These are phyloP conservation scores for Mixornis gularis DNA, from an alignment of 2,113 vertebrate species.

Conservation along the genomic window DNA sequence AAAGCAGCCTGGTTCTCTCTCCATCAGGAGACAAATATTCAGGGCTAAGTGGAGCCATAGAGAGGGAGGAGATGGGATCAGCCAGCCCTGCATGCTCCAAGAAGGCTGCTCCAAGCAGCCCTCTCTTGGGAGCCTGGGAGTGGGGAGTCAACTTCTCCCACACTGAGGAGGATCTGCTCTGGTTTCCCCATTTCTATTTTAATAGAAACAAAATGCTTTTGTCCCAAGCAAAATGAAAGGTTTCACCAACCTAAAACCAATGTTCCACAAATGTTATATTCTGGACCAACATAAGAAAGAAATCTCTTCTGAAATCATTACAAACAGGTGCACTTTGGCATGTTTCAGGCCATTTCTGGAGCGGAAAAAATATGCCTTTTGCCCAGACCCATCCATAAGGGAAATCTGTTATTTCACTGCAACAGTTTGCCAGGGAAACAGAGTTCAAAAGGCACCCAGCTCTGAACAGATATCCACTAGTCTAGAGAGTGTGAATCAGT, in stretches of 20 bases:
- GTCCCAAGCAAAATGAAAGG: neutral
- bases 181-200: neutral
- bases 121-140: neutral
- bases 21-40: fast-evolving
- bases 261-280: neutral
- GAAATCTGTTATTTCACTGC: neutral
- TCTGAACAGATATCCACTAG: neutral
- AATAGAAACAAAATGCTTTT: neutral
- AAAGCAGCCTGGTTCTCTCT: neutral
- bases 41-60: fast-evolving
- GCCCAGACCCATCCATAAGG: neutral
- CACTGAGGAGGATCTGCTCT: fast-evolving
- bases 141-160: neutral
- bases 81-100: fast-evolving
- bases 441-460: neutral
- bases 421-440: neutral
- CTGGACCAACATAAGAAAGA: neutral
- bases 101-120: fast-evolving
- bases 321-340: fast-evolving
- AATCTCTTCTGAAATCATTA: neutral
- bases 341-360: neutral
- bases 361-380: neutral
- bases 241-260: neutral
- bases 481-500: neutral
- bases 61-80: neutral